A percentile compares a stretch with the other conserved stretches of the same genome.
Evolutionary conservation across 2,113 vertebrate species (phyloP).

Genomic region (Mirounga angustirostris): DNA sequence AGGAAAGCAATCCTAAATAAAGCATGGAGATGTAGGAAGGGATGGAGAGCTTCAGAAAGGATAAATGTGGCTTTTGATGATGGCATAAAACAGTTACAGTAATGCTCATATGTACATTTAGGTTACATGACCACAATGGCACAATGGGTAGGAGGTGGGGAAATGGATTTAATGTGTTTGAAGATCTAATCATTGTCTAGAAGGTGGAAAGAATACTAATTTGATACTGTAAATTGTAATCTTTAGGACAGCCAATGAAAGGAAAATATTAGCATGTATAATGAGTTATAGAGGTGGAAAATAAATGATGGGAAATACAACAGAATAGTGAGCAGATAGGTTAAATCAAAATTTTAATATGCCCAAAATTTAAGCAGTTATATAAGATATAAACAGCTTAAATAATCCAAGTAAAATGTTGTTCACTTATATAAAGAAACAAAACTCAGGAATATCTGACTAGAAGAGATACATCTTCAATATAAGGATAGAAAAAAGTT

Average conservation of each 20-base stretch:
- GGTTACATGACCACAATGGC: too few relatives aligned
- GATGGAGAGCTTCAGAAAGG: background rate
- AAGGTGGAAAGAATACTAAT: background rate
- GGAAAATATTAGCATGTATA: background rate
- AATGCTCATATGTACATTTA: too few relatives aligned
- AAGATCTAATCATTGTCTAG: background rate
- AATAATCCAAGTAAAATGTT: background rate
- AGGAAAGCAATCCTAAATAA: background rate
- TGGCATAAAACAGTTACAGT: background rate
- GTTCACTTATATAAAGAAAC: background rate
- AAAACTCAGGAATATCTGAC: background rate
- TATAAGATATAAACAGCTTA: background rate
- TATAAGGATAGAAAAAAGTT: background rate
- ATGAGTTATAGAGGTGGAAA: background rate
- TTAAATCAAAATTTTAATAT: background rate
- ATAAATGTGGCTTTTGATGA: background rate
- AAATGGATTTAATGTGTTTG: background rate
- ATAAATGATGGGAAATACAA: background rate
- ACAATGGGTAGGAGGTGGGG: background rate
- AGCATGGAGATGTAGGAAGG: background rate
- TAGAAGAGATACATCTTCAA: background rate
- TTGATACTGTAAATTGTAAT: background rate
- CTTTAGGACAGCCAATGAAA: background rate
- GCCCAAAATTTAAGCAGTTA: background rate
- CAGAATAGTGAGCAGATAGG: background rate